These are phyloP conservation scores for Pogonomyrmex barbatus DNA, from an alignment of 1,140 invertebrate species.

Conservation along the genomic window DNA sequence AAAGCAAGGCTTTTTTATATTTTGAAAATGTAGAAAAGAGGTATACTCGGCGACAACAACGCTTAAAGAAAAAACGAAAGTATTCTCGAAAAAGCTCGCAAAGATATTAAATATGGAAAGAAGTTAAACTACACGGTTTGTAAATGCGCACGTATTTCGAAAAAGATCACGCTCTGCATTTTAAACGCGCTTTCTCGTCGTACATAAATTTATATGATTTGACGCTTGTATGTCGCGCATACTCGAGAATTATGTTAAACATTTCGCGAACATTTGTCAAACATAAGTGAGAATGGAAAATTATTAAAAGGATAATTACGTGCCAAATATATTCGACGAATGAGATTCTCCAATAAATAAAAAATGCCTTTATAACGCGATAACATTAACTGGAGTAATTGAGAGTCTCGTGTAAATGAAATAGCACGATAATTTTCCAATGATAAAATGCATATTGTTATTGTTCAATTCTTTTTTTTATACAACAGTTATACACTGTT, in stretches of 20 bases:
- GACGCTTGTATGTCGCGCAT: not conserved
- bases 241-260: constrained; percentile 34
- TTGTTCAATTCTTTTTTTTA: not conserved
- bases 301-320: constrained; percentile 39
- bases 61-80: constrained; percentile 34
- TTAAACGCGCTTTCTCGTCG: not conserved
- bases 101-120: constrained; percentile 36
- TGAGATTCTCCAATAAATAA: constrained; percentile 1
- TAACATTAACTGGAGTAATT: constrained; percentile 11
- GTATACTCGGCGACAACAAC: constrained; percentile 18
- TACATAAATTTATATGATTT: constrained; percentile 43
- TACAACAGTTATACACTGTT: not conserved
- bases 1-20: constrained; percentile 30
- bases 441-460: constrained; percentile 9
- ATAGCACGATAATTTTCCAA: not conserved
- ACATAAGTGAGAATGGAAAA: constrained; percentile 13
- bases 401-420: not conserved
- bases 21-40: constrained; percentile 51
- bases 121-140: constrained; percentile 31
- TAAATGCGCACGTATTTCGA: constrained; percentile 7
- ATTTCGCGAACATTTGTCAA: constrained; percentile 20
- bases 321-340: not conserved
- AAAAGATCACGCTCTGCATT: constrained; percentile 30
- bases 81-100: constrained; percentile 30
- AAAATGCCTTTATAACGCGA: constrained; percentile 36